Evolutionary conservation across 2,888 invertebrate species (phyloP).

Genomic region (Trichopria drosophilae): DNA sequence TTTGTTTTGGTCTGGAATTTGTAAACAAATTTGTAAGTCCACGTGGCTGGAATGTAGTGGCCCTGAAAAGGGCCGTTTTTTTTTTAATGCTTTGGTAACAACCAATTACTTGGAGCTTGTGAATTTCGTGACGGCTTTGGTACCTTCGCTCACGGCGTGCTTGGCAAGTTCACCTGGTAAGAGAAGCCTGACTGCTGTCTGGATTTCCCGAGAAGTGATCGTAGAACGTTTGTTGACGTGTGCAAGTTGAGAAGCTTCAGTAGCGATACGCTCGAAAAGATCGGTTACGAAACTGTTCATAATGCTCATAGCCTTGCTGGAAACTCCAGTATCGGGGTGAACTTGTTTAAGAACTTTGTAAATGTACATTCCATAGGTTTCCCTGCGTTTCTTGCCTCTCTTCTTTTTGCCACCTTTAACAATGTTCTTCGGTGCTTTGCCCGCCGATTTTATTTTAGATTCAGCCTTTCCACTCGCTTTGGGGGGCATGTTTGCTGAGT

Average conservation of each 20-base stretch:
- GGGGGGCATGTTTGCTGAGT: too few species aligned
- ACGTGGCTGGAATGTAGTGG: too few species aligned
- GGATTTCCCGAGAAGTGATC: too few species aligned
- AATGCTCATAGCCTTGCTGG: too few species aligned
- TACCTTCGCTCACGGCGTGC: constrained; percentile 33
- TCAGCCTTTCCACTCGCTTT: too few species aligned
- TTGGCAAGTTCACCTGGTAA: constrained; percentile 35
- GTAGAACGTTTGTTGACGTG: constrained; percentile 61
- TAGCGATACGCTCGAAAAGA: constrained; percentile 47
- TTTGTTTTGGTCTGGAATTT: too few species aligned
- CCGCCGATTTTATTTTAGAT: too few species aligned
- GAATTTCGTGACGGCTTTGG: constrained; percentile 15
- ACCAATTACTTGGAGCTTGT: constrained; percentile 14
- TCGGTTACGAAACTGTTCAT: constrained; percentile 46
- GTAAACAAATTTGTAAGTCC: too few species aligned
- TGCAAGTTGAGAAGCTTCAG: constrained; percentile 43
- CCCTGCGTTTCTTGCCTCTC: constrained; percentile 50
- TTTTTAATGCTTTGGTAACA: too few species aligned
- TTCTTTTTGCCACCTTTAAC: constrained; percentile 51
- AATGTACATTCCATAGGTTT: constrained; percentile 63
- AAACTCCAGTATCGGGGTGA: too few species aligned
- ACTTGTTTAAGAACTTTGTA: constrained; percentile 42
- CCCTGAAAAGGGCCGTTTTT: too few species aligned
- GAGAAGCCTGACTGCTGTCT: constrained; percentile 64
- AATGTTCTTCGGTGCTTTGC: too few species aligned